These are phyloP conservation scores for Eupithecia vulgata DNA, from an alignment of 2,888 invertebrate genomes.

Conservation along the genomic window DNA sequence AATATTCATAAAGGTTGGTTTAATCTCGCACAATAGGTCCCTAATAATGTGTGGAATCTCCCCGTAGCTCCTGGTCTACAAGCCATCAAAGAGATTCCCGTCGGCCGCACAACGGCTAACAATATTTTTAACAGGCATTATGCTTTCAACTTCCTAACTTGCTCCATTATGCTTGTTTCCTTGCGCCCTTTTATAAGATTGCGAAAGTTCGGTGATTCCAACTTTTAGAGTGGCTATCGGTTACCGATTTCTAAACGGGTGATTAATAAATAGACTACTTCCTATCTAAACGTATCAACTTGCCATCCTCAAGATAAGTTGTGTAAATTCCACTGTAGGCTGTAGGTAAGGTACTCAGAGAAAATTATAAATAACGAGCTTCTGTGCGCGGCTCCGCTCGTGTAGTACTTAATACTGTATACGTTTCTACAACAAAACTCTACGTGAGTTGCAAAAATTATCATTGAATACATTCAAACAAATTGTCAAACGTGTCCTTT, in stretches of 20 bases:
- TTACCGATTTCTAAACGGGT: constrained; percentile 7
- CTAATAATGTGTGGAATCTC: background rate
- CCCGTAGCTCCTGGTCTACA: constrained; percentile 2
- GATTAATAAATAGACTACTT: constrained; percentile 3
- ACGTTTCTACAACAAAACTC: too few species aligned
- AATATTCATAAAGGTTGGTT: too few species aligned
- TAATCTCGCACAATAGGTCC: background rate
- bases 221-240: constrained; percentile 33
- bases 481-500: too few species aligned
- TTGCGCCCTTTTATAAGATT: constrained; percentile 44
- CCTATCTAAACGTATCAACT: background rate
- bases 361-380: too few species aligned
- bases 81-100: constrained; percentile 40
- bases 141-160: constrained; percentile 57
- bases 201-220: constrained; percentile 38
- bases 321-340: background rate
- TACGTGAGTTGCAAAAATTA: too few species aligned
- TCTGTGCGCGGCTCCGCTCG: too few species aligned
- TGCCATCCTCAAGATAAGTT: background rate
- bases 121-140: constrained; percentile 62
- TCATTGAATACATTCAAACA: too few species aligned
- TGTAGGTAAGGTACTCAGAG: too few species aligned
- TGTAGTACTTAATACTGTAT: too few species aligned
- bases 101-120: constrained; percentile 21
- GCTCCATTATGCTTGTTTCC: constrained; percentile 57